Evolutionary conservation across 1,140 invertebrate species (phyloP), one percentile per base, ranked within the genome.

Genomic region (Pogonognathellus flavescens): DNA sequence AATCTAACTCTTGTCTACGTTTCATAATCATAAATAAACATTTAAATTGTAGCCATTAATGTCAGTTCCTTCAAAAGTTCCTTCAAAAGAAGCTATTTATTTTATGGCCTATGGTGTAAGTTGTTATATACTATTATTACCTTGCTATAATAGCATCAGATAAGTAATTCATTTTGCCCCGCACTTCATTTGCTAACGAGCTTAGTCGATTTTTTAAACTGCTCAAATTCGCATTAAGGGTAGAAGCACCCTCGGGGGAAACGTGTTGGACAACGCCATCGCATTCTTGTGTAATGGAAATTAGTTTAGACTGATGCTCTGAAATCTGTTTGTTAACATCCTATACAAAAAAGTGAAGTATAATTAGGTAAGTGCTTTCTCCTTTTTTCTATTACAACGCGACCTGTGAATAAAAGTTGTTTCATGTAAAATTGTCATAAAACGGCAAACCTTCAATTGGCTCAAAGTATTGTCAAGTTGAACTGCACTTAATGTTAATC

Each of bases 1-100:
- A 93, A 88, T 95, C 93, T 88, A 97, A 96, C 90, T 98, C 96
- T 92, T 97, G 95, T 88, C 94, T 91, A 83, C 10, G 41, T n/a
- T 62, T 41, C 31, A 25, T 50, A 18, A 49, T 41, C 31, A 25
- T 50, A 18, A 49, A 31, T 84, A 88, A 86, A 87, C 20, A 86
- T 88, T 87, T 55, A 53, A 72, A 82, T 81, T 59, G 18, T 18
- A 86, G n/a, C n/a, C n/a, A n/a, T n/a, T n/a, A n/a, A n/a, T n/a
- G n/a, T n/a, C n/a, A n/a, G n/a, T n/a, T n/a, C n/a, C n/a, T n/a
- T n/a, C n/a, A n/a, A n/a, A n/a, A n/a, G n/a, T n/a, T n/a, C n/a
- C n/a, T n/a, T n/a, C n/a, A n/a, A n/a, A n/a, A n/a, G n/a, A n/a
- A n/a, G n/a, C n/a, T n/a, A n/a, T n/a, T n/a, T n/a, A n/a, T n/a